phyloP scores from a whole-genome alignment of 2,888 invertebrate species.

The Dicranocentrus wangi region DNA sequence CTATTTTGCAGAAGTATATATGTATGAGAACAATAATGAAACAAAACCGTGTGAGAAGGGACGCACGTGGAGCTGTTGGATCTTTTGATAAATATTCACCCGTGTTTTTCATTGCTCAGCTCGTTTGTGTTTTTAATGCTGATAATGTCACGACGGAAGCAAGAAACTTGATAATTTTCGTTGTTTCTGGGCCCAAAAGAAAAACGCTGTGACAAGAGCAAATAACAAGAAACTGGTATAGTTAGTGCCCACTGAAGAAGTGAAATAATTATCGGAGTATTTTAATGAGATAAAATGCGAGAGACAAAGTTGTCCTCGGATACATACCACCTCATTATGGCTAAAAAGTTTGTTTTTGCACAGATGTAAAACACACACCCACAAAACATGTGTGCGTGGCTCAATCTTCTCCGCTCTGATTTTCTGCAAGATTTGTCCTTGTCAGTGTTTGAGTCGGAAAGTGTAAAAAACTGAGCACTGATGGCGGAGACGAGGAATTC shows the following conservation, averaged over 20 bases:
- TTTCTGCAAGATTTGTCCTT: conserved; percentile 30
- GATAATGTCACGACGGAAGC: conserved; percentile 19
- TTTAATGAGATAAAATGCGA: conserved; percentile 42
- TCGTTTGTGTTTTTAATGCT: conserved; percentile 12
- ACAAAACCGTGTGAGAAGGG: neutral
- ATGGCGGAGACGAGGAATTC: neutral
- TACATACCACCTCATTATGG: neutral
- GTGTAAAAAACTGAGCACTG: neutral
- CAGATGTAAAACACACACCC: no score
- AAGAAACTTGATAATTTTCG: conserved; percentile 17
- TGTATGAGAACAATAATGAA: no score
- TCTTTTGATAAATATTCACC: neutral
- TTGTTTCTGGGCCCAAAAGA: neutral
- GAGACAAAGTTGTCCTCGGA: no score
- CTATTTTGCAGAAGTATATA: conserved; percentile 21
- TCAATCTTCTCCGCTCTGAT: neutral
- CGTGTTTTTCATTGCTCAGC: no score
- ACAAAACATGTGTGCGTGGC: no score
- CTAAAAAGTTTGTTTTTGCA: conserved; percentile 5
- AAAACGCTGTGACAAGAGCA: neutral
- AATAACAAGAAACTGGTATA: no score
- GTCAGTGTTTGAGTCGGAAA: conserved; percentile 18
- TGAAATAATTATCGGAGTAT: conserved; percentile 36
- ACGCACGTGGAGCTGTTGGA: neutral
- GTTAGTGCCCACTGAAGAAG: neutral